Percentiles rank a stretch among this genome's conserved stretches.
These are phyloP conservation scores for Xestia c-nigrum DNA, from an alignment of 2,888 invertebrate genomes.

Conservation along the genomic window DNA sequence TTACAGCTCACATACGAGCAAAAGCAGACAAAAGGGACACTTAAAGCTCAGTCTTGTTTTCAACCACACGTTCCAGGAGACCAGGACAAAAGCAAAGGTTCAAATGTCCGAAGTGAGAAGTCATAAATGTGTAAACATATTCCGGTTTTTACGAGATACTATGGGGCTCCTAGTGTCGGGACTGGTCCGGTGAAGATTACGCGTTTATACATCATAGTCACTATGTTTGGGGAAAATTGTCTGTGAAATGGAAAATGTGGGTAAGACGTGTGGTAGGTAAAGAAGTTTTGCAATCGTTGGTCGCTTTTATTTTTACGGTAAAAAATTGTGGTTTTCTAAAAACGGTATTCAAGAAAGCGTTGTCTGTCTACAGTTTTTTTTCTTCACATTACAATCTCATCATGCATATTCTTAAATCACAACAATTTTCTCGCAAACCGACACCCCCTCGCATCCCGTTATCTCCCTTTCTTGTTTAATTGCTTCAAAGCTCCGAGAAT, in stretches of 20 bases:
- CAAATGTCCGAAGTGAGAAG: conserved; percentile 66
- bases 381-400: conserved; percentile 3
- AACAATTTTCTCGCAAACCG: conserved; percentile 5
- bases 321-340: background rate
- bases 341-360: background rate
- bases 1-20: conserved; percentile 10
- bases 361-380: background rate
- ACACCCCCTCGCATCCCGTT: conserved; percentile 13
- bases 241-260: conserved; percentile 31
- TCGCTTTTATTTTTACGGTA: background rate
- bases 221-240: conserved; percentile 41
- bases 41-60: conserved; percentile 38
- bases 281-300: background rate
- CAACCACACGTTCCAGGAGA: conserved; percentile 22
- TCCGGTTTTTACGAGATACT: conserved; percentile 78
- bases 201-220: conserved; percentile 64
- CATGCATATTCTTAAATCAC: conserved; percentile 15
- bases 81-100: conserved; percentile 53
- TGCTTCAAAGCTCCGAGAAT: conserved; percentile 52
- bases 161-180: conserved; percentile 66
- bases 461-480: conserved; percentile 52
- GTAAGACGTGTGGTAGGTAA: background rate
- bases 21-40: conserved; percentile 39
- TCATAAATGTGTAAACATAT: conserved; percentile 77
- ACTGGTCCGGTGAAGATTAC: conserved; percentile 65